Percentiles rank a stretch among this genome's conserved stretches.
Conservation (phyloP, 2,888 invertebrate genomes). For the Pollenia angustigena region DNA sequence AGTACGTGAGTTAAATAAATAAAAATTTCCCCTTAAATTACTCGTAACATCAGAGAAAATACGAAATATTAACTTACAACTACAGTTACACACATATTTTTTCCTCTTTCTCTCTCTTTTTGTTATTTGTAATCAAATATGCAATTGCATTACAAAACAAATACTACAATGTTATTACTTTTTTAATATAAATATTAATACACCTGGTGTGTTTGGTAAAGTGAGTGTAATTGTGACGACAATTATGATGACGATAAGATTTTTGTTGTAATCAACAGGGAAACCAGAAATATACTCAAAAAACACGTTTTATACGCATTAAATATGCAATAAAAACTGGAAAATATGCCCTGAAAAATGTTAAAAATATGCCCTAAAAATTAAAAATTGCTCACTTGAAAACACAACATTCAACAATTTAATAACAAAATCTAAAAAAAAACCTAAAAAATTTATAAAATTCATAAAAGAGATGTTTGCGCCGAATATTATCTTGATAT, state of each 20-base stretch:
- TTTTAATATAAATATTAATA: constrained; percentile 14
- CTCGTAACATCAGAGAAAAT: not conserved
- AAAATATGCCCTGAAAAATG: too few relatives aligned
- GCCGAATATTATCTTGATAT: too few relatives aligned
- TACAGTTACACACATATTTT: not conserved
- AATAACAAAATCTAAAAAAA: too few relatives aligned
- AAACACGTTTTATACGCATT: too few relatives aligned
- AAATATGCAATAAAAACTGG: too few relatives aligned
- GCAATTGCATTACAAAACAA: constrained; percentile 28
- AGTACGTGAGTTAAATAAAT: constrained; percentile 5
- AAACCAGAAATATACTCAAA: too few relatives aligned
- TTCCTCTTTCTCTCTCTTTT: not conserved
- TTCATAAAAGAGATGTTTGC: too few relatives aligned
- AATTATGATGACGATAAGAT: constrained; percentile 12
- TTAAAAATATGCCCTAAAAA: too few relatives aligned
- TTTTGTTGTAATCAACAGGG: not conserved
- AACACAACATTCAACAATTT: too few relatives aligned
- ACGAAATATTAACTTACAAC: not conserved
- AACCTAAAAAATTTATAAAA: too few relatives aligned
- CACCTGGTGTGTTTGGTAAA: constrained; percentile 31
- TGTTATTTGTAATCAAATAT: not conserved
- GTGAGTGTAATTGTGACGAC: constrained; percentile 23
- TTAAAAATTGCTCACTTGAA: too few relatives aligned
- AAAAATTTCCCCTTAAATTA: constrained; percentile 32
- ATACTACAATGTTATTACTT: not conserved